A percentile compares a stretch with the other conserved stretches of the same genome.
These are phyloP conservation scores for Guaruba guarouba DNA, from an alignment of 2,113 vertebrate species.

Conservation along the genomic window DNA sequence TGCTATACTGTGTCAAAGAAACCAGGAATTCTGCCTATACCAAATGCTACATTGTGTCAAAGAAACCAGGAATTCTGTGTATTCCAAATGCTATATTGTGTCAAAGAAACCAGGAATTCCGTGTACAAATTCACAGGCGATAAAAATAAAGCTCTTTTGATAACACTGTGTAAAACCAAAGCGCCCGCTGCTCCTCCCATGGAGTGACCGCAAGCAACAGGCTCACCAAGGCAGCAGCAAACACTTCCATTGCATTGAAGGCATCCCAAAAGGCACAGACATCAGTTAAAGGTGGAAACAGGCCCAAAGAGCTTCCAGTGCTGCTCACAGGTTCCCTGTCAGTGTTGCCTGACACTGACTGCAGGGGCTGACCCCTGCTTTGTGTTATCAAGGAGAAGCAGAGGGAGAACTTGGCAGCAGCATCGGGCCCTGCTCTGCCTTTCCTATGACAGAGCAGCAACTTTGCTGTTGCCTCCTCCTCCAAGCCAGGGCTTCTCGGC, in stretches of 20 bases:
- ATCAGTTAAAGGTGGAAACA: not conserved
- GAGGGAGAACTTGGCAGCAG: not conserved
- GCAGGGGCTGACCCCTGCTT: not conserved
- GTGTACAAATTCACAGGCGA: not conserved
- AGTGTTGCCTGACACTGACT: fast-evolving
- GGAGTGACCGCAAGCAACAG: not conserved
- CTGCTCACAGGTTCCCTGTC: not conserved
- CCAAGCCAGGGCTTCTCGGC: not conserved
- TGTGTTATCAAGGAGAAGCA: not conserved
- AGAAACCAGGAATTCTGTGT: no score
- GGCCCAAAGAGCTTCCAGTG: not conserved
- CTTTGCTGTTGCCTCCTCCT: not conserved
- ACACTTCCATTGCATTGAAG: not conserved
- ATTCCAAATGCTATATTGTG: no score
- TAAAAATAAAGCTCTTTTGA: conserved; percentile 47
- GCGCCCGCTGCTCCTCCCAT: conserved; percentile 23
- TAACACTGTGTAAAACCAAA: conserved; percentile 15
- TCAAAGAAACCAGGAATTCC: no score
- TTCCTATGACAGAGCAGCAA: not conserved
- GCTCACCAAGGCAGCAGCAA: not conserved
- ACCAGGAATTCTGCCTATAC: no score
- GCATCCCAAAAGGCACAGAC: conserved; percentile 13
- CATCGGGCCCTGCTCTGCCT: not conserved
- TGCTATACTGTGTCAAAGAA: not conserved
- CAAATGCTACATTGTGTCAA: no score